Evolutionary conservation across 2,797 vertebrate species (phyloP).

Genomic region (Craterocephalus amniculus): DNA sequence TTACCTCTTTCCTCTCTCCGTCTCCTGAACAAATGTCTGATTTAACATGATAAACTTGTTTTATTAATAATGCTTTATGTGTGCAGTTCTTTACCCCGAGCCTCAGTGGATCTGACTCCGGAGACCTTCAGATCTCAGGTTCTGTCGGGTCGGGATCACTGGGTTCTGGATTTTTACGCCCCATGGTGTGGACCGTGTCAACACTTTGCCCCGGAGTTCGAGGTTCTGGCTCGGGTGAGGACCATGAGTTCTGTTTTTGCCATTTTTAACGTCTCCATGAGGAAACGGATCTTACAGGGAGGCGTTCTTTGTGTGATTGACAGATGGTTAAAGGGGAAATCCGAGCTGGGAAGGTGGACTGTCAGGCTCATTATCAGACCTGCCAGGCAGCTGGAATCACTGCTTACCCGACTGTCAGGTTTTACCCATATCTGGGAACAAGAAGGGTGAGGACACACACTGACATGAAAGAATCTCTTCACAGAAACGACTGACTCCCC

Average conservation of each 20-base stretch:
- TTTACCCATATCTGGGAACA: constrained; percentile 85
- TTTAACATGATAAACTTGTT: no score
- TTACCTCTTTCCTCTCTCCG: background rate
- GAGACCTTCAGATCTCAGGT: constrained; percentile 89
- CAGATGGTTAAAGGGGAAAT: constrained; percentile 90
- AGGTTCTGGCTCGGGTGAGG: constrained; percentile 90
- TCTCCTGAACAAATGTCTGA: background rate
- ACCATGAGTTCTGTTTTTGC: no score
- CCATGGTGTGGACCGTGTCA: constrained; percentile 98
- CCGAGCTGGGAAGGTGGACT: constrained; percentile 95
- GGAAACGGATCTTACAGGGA: background rate
- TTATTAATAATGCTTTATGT: no score
- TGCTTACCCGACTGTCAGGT: constrained; percentile 91
- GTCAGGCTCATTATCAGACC: constrained; percentile 87
- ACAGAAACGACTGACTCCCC: no score
- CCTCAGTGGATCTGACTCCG: constrained; percentile 88
- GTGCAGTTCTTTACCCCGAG: constrained; percentile 88
- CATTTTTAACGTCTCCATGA: background rate
- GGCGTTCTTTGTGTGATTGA: constrained; percentile 9
- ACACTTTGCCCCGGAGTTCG: constrained; percentile 95
- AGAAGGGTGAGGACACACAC: constrained; percentile 80
- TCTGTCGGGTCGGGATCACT: constrained; percentile 88
- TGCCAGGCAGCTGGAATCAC: constrained; percentile 91
- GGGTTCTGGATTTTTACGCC: constrained; percentile 96
- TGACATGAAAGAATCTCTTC: background rate